Evolutionary conservation across 1,140 invertebrate genomes (phyloP), one percentile per base, ranked within the genome.

Genomic region (Sesamia nonagrioides): DNA sequence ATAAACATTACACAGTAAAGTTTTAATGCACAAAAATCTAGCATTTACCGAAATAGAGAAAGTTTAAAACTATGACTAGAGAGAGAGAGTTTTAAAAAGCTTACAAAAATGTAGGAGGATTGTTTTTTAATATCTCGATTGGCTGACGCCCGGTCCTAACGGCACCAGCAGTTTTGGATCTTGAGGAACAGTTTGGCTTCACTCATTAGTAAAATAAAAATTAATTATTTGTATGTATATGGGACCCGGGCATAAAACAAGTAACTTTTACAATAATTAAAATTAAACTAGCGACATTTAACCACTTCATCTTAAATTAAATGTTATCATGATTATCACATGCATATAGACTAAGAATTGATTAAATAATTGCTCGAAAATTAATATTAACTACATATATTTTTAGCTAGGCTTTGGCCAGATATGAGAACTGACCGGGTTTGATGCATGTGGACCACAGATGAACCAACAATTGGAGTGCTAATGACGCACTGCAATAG

Each of bases 21-120:
- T 75, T 75, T 76, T 54, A 66, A 63, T 77, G 60, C 74, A 77
- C 60, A 77, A 77, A 77, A 77, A 33, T 54, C 74, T 77, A 77
- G 74, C 42, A 8, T 45, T 33, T 61, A 61, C 58, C 58, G 56
- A 75, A 75, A 15, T 52, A 77, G 74, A 66, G 60, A 77, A 54
- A 75, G 45, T 48, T 63, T 63, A 54, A 68, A 77, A 77, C 74
- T 77, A 77, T 77, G 74, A 66, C 74, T 77, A 77, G 72, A 75
- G 42, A 75, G 74, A 77, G 48, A 40, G 35, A n/a, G n/a, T n/a
- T 61, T 66, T n/a, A 66, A 74, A 54, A 77, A 54, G 60, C 74
- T 66, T 63, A 77, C 18, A 75, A 63, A 61, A 63, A 40, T 63
- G 60, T 63, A 63, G 60, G 33, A 61, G 58, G 60, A 63, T 63